Evolutionary conservation across 2,113 vertebrate genomes (phyloP).

Genomic region (Apus apus): DNA sequence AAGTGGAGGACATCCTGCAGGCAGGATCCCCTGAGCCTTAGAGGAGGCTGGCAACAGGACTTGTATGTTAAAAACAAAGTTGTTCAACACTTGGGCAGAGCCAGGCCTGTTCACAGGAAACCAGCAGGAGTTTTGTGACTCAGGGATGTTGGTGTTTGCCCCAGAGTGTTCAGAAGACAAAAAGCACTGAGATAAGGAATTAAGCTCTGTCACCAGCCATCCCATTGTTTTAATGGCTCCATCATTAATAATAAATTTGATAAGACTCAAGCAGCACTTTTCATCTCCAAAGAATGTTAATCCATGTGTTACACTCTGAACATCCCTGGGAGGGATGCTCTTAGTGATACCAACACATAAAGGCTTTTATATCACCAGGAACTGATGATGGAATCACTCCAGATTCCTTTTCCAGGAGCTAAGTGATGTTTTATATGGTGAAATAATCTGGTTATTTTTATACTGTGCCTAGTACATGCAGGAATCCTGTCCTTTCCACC

Average conservation of each 20-base stretch:
- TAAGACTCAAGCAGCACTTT: neutral
- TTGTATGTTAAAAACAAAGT: neutral
- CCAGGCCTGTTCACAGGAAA: neutral
- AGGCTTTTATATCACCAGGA: neutral
- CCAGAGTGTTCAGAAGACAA: neutral
- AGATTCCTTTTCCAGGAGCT: neutral
- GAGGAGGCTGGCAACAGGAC: neutral
- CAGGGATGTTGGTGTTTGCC: fast-evolving
- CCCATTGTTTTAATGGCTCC: neutral
- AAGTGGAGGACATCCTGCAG: neutral
- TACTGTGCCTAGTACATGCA: neutral
- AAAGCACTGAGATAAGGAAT: neutral
- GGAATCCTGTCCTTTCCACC: neutral
- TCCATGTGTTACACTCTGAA: neutral
- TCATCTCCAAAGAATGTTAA: neutral
- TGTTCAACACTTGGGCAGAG: neutral
- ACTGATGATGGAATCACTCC: neutral
- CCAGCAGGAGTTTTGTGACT: neutral
- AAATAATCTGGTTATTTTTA: neutral
- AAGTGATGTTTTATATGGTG: neutral
- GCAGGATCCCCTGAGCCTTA: neutral
- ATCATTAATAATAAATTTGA: neutral
- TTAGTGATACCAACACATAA: neutral
- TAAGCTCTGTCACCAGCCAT: neutral
- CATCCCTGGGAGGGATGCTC: neutral